These are phyloP conservation scores for Asbolus verrucosus DNA, from an alignment of 1,140 invertebrate genomes.

Conservation along the genomic window DNA sequence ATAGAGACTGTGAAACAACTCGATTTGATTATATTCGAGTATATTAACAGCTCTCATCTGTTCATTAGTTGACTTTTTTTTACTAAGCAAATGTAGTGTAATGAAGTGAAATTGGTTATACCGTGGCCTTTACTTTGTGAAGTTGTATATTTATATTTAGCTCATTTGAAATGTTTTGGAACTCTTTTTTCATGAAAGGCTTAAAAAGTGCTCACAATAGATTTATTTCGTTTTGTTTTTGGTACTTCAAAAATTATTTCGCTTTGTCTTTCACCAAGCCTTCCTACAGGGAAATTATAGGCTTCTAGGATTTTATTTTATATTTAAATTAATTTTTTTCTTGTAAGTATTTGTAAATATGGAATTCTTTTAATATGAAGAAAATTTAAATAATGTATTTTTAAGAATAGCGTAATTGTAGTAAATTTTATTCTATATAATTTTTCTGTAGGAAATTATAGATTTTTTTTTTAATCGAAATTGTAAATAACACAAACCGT, in stretches of 20 bases:
- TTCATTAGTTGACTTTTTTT: constrained; percentile 28
- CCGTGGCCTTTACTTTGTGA: constrained; percentile 32
- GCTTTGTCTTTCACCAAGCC: not conserved
- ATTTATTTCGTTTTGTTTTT: not conserved
- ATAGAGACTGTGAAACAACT: constrained; percentile 56
- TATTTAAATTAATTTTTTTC: not conserved
- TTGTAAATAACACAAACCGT: constrained; percentile 25
- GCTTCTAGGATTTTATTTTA: constrained; percentile 2
- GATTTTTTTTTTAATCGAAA: not conserved
- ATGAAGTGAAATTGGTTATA: constrained; percentile 38
- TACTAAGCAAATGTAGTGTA: constrained; percentile 27
- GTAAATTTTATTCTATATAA: constrained; percentile 19
- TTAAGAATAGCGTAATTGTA: constrained; percentile 10
- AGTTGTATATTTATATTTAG: not conserved
- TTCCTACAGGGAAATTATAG: constrained; percentile 31
- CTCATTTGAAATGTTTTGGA: not conserved
- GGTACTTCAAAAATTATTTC: not conserved
- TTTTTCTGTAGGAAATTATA: constrained; percentile 35
- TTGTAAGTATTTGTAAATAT: constrained; percentile 25
- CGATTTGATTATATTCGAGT: constrained; percentile 47
- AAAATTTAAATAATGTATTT: not conserved
- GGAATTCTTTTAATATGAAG: constrained; percentile 23
- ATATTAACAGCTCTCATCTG: constrained; percentile 38
- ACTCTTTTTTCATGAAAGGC: not conserved
- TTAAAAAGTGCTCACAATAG: too few relatives aligned